These are phyloP conservation scores for Meteorus cinctellus DNA, from an alignment of 2,888 invertebrate genomes.

Conservation along the genomic window DNA sequence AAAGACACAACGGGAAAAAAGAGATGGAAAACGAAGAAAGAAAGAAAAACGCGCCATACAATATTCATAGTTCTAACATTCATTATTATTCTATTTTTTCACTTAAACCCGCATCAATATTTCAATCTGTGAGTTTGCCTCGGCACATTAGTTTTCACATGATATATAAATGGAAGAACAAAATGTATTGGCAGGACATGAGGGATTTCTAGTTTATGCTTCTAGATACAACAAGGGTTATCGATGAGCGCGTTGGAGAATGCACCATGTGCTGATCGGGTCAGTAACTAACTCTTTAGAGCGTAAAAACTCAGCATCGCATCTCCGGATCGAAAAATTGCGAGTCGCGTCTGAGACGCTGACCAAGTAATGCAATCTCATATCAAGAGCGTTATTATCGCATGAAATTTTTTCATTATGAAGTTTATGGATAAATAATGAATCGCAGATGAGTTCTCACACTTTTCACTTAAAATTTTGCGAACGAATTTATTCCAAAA, in stretches of 20 bases:
- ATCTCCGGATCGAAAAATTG: not conserved
- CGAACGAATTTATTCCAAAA: no score
- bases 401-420: not conserved
- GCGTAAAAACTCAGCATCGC: slow-evolving; percentile 28
- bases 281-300: slow-evolving; percentile 31
- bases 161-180: not conserved
- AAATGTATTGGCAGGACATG: not conserved
- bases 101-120: no score
- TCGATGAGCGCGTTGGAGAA: slow-evolving; percentile 20
- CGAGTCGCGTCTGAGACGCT: not conserved
- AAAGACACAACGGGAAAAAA: no score
- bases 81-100: no score
- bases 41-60: no score
- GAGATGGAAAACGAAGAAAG: no score
- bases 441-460: no score
- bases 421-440: no score
- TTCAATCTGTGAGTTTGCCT: not conserved
- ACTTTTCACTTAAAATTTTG: no score
- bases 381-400: not conserved
- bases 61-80: no score
- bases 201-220: not conserved
- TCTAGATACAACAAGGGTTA: slow-evolving; percentile 8
- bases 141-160: not conserved
- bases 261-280: slow-evolving; percentile 27
- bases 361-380: not conserved